Conservation (phyloP, 2,888 invertebrate species). For the Pemphredon lugubris region DNA sequence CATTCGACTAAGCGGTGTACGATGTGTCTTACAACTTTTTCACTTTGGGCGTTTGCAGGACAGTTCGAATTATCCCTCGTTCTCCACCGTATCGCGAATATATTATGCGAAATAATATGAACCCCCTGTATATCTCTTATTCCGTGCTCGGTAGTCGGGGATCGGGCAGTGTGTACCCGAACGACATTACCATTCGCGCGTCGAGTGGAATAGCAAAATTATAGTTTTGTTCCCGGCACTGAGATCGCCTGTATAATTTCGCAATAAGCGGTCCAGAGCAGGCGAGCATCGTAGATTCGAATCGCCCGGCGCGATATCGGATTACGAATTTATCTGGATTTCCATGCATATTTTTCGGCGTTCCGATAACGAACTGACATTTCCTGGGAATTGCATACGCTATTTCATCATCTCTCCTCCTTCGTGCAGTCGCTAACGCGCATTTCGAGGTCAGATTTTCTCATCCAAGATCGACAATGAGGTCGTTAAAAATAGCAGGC, state of each 20-base stretch:
- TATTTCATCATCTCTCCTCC: slow-evolving; percentile 36
- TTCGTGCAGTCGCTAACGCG: not conserved
- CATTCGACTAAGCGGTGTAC: slow-evolving; percentile 28
- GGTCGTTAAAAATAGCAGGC: slow-evolving; percentile 39
- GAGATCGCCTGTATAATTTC: slow-evolving; percentile 57
- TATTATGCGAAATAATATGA: no score
- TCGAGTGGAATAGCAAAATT: slow-evolving; percentile 49
- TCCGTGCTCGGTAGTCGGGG: not conserved
- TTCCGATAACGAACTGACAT: slow-evolving; percentile 53
- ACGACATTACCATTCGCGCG: not conserved
- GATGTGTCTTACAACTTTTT: slow-evolving; percentile 55
- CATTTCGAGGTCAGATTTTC: not conserved
- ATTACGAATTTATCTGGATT: slow-evolving; percentile 46
- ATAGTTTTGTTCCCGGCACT: slow-evolving; percentile 57
- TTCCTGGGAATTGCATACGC: slow-evolving; percentile 23
- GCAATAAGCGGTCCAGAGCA: slow-evolving; percentile 56
- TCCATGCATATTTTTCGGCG: slow-evolving; percentile 53
- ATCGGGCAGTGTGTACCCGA: not conserved
- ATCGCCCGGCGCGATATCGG: slow-evolving; percentile 31
- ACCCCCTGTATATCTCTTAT: not conserved
- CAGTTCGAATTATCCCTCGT: slow-evolving; percentile 31
- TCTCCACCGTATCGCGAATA: not conserved
- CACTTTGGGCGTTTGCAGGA: slow-evolving; percentile 41
- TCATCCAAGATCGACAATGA: slow-evolving; percentile 11
- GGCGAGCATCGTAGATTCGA: slow-evolving; percentile 42